Base-by-base conservation (phyloP, 2,113 vertebrate species). In the Rhinoptilus africanus region DNA sequence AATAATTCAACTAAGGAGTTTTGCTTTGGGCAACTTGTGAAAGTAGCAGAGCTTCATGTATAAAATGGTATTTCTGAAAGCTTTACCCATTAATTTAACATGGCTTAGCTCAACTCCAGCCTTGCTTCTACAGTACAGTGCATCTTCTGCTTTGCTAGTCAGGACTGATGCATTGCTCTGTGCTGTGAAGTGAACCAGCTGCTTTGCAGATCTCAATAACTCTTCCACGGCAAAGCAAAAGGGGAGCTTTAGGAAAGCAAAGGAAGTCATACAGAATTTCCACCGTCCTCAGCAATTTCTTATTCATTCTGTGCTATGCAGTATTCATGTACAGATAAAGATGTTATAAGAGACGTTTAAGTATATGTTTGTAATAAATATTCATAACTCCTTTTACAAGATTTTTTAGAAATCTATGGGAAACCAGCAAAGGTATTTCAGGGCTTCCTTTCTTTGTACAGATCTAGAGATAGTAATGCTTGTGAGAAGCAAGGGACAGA, bases 1-100 rank as follows among this genome's bases (percentile, higher is more conserved):
- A 96, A 95, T 97, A 96, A 97, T 96, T 97, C 77, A 97, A 32
- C 87, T 93, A 41, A 94, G 86, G 74, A 91, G 74, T 85, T 96
- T 93, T 96, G 89, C 95, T 97, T 41, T 87, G 81, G 87, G 95
- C 94, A 88, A 35, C 77, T 88, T 87, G 91, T 79, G 89, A 68
- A 91, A 94, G 87, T 75, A 96, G 91, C 56, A 87, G 69, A 85
- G 43, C 34, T 95, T 92, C 56, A 37, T 82, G 81, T 89, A 79
- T 89, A 51, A 94, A 95, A 91, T 68, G 66, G 71, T 92, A 78
- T 89, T 95, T 93, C 94, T 95, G 92, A 94, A 96, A 97, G 95
- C 81, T 88, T 96, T 95, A 64, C 53, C 60, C 77, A 95, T 96
- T 91, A 96, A 95, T 96, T 93, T 96, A 93, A 91, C 87, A 97